Evolutionary conservation across 2,113 vertebrate genomes (phyloP).

Genomic region (Pagrus major): DNA sequence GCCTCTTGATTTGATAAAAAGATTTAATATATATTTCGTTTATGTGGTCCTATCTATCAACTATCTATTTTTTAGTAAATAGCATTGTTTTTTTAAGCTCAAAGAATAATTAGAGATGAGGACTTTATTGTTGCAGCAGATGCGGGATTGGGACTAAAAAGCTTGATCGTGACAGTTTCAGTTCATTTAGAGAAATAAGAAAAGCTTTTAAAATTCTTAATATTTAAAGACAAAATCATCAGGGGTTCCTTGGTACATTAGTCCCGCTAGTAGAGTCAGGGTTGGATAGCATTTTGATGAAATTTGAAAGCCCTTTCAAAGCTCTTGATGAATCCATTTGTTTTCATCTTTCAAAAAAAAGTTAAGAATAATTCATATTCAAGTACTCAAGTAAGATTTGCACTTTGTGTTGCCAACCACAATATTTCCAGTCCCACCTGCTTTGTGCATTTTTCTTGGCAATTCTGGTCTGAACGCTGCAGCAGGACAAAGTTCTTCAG

Average conservation of each 20-base stretch:
- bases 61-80: background rate
- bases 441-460: conserved; percentile 18
- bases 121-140: background rate
- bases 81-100: background rate
- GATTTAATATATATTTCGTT: background rate
- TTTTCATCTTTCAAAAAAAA: background rate
- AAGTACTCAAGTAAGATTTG: background rate
- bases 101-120: background rate
- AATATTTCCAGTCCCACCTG: conserved; percentile 43
- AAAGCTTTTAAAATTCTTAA: background rate
- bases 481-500: background rate
- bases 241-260: background rate
- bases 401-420: conserved; percentile 9
- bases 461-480: conserved; percentile 13
- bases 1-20: background rate
- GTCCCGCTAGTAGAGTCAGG: background rate
- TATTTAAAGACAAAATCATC: background rate
- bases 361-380: too few relatives aligned
- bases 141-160: too few relatives aligned
- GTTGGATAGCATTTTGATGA: background rate
- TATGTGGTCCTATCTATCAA: background rate
- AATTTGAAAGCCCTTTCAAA: background rate
- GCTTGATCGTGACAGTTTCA: too few relatives aligned
- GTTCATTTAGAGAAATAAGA: too few relatives aligned
- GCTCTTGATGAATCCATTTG: background rate